phyloP scores from a whole-genome alignment of 2,797 vertebrate species.

The Hydrophis major region DNA sequence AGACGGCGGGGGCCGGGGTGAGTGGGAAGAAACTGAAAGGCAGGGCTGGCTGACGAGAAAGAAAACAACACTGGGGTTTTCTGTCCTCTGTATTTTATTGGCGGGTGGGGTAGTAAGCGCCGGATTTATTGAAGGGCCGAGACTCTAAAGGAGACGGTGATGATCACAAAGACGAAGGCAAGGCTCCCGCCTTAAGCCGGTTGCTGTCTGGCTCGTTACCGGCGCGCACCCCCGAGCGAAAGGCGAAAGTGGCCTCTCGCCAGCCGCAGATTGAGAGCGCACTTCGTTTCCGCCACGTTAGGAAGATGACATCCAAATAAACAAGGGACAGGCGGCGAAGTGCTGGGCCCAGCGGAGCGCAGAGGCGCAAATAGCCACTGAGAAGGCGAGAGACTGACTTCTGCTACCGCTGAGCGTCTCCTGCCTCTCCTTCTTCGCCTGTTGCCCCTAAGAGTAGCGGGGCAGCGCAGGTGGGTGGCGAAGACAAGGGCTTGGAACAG shows the following conservation, averaged over 20 bases:
- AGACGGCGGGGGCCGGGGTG: conserved; percentile 35
- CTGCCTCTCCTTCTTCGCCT: not conserved
- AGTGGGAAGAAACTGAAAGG: conserved; percentile 67
- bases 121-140: conserved; percentile 68
- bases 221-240: conserved; percentile 48
- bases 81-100: conserved; percentile 69
- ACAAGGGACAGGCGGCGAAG: conserved; percentile 32
- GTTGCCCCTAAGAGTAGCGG: not conserved
- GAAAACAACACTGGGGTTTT: conserved; percentile 69
- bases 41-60: conserved; percentile 63
- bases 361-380: not conserved
- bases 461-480: not conserved
- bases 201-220: conserved; percentile 61
- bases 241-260: conserved; percentile 65
- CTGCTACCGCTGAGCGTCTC: not conserved
- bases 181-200: conserved; percentile 64
- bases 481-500: not conserved
- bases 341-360: not conserved
- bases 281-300: conserved; percentile 68
- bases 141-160: conserved; percentile 71
- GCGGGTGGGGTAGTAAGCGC: conserved; percentile 58
- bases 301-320: conserved; percentile 72
- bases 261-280: conserved; percentile 57
- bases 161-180: conserved; percentile 73
- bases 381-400: conserved; percentile 9